Base-by-base conservation (phyloP, 2,888 invertebrate genomes). In the Apantesis nais region DNA sequence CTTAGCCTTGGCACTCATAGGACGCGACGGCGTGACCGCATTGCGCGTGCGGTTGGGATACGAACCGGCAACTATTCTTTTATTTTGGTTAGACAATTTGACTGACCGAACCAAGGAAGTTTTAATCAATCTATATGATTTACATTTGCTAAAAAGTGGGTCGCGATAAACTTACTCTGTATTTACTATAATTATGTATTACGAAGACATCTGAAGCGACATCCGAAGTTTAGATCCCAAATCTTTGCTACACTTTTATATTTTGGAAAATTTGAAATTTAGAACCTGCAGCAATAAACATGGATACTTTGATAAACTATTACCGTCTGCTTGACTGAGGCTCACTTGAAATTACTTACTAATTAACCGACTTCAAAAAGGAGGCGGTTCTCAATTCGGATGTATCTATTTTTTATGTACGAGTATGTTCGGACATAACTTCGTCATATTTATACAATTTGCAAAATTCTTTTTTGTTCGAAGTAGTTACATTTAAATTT, bases 11-110 rank as follows among this genome's bases (percentile, higher is more conserved):
- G 74, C 29, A 55, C 68, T 76, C 79, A 77, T 55, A 62, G 70
- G 25, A 61, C 11, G 64, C 74, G 52, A 9, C 62, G 70, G 70
- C 81, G 67, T 77, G 75, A 80, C 80, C 73, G 71, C 71, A 60
- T 71, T 67, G 72, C 66, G 55, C 31, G 37, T 79, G 73, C 77
- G 81, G 79, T 79, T 77, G 63, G 37, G 58, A 72, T 65, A 58
- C 60, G 72, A 39, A 76, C 63, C 70, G 62, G 66, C 55, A 74
- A 78, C 76, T 34, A 66, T 25, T 31, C 52, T 78, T 76, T 78
- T 72, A 71, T 60, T 39, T 29, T 31, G 0, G 70, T 72, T 78
- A 74, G 63, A 58, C 37, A 73, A 61, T 22, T 55, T 29, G 44
- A 60, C 55, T 62, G 34, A 65, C 62, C 63, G 68, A 60, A 25